These are phyloP conservation scores for Zoanthus solanderi DNA, from an alignment of 92 coral and sea anemone species.

Conservation along the genomic window DNA sequence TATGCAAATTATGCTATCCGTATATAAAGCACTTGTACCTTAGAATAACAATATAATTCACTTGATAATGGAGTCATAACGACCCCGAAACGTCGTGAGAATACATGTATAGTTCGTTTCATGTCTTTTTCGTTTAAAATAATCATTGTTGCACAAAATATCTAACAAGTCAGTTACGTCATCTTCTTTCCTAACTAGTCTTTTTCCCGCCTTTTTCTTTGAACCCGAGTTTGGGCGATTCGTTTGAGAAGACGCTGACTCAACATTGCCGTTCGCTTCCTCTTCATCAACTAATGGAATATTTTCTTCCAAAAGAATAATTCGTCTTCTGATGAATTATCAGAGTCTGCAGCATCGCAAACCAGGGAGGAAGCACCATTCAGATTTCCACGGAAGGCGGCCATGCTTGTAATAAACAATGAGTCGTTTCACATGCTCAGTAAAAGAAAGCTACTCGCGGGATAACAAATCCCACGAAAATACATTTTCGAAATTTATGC, in stretches of 20 bases:
- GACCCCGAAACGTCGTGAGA: no score
- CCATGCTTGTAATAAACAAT: neutral
- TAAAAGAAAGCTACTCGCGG: neutral
- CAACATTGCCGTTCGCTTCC: neutral
- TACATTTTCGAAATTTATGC: neutral
- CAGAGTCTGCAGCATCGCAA: neutral
- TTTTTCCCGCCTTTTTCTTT: conserved; percentile 6
- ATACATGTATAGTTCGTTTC: no score
- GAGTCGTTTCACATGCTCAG: neutral
- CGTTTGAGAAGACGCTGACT: neutral
- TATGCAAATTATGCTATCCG: no score
- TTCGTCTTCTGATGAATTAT: neutral
- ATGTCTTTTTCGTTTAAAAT: neutral
- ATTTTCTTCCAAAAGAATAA: neutral
- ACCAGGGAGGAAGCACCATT: neutral
- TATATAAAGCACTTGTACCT: no score
- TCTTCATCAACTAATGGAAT: neutral
- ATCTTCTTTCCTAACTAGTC: neutral
- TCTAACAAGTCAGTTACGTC: conserved; percentile 9
- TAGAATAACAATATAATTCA: no score
- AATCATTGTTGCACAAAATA: conserved; percentile 3
- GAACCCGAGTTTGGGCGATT: neutral
- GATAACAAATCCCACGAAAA: neutral
- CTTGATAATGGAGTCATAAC: no score
- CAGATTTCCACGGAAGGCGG: neutral